Conservation (phyloP, 2,888 invertebrate genomes). For the Vesta saturnalis region DNA sequence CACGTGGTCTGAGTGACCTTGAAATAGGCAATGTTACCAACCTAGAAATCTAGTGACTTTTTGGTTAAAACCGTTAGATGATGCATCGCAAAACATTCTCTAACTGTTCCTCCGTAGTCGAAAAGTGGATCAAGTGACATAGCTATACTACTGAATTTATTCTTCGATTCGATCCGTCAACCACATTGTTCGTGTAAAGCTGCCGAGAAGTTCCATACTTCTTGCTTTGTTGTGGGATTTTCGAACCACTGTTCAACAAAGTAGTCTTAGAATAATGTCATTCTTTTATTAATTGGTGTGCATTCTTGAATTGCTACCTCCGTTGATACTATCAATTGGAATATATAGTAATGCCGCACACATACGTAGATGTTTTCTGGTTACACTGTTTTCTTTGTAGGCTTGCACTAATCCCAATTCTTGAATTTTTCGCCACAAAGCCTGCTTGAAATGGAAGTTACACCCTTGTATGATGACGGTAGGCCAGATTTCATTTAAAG, state of each 20-base stretch:
- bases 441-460: too few species aligned
- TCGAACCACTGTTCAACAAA: constrained; percentile 11
- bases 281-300: constrained; percentile 9
- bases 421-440: constrained; percentile 36
- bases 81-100: too few species aligned
- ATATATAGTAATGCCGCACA: too few species aligned
- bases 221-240: background rate
- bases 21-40: too few species aligned
- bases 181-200: constrained; percentile 2
- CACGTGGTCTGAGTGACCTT: too few species aligned
- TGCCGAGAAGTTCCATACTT: background rate
- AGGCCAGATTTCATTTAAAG: too few species aligned
- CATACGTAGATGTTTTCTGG: constrained; percentile 19
- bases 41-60: too few species aligned
- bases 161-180: constrained; percentile 4
- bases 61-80: too few species aligned
- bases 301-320: constrained; percentile 19
- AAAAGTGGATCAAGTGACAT: too few species aligned
- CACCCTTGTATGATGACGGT: too few species aligned
- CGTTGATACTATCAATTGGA: constrained; percentile 27
- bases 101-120: too few species aligned
- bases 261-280: constrained; percentile 14
- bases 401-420: constrained; percentile 21
- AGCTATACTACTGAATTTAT: background rate
- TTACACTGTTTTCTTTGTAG: constrained; percentile 16